A percentile compares a stretch with the other conserved stretches of the same genome.
Evolutionary conservation across 2,113 vertebrate species (phyloP).

Genomic region (Protobothrops flavoviridis): DNA sequence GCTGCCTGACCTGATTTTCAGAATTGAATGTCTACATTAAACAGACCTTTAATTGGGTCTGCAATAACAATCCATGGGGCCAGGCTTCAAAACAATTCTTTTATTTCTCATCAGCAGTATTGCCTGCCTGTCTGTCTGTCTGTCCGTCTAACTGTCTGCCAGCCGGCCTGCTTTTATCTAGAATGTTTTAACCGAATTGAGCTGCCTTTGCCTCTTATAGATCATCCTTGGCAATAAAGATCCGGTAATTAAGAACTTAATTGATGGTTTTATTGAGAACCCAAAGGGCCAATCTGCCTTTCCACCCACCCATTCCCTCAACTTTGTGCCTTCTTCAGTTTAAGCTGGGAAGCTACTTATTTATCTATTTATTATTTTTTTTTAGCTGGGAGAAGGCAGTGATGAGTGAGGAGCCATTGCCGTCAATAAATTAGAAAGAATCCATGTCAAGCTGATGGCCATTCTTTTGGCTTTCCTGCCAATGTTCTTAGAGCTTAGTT

Average conservation of each 20-base stretch:
- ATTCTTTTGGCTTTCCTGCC: neutral
- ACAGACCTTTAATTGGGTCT: neutral
- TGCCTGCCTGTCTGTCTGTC: neutral
- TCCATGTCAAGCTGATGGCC: neutral
- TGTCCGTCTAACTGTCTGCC: too few relatives aligned
- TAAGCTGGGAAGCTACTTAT: neutral
- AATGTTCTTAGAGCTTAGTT: neutral
- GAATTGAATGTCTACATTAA: neutral
- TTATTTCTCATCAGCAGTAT: neutral
- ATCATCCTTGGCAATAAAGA: constrained; percentile 53
- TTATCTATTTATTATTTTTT: neutral
- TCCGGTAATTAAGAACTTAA: constrained; percentile 52
- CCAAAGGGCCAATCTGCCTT: constrained; percentile 26
- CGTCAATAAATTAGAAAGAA: neutral
- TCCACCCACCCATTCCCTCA: neutral
- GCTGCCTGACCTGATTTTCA: neutral
- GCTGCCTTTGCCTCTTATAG: constrained; percentile 47
- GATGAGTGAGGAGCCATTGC: neutral
- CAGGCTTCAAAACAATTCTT: neutral
- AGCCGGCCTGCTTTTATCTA: constrained; percentile 36
- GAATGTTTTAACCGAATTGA: constrained; percentile 31
- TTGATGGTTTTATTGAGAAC: constrained; percentile 54
- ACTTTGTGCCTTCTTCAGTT: neutral
- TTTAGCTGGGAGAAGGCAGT: neutral
- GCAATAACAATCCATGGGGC: neutral